Evolutionary conservation across 2,113 vertebrate genomes (phyloP), one percentile per base, ranked within the genome.

Genomic region (Mionectes macconnelli): DNA sequence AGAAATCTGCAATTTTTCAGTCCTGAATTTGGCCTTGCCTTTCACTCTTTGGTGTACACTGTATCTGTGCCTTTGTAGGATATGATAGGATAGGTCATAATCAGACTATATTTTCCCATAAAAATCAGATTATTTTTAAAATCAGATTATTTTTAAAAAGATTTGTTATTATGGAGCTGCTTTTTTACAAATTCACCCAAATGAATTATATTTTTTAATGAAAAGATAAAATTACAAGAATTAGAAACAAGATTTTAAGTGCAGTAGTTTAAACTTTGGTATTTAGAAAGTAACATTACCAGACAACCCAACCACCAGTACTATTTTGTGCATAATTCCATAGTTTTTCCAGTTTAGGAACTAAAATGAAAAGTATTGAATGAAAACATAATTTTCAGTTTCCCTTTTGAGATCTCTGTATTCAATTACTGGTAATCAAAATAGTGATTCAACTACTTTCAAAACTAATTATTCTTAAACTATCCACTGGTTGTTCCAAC

Each of bases 381-480:
- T 57, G 42, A 47, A 74, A 87, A 35, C 0, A 0, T 63, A 77
- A 85, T 79, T 95, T 90, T 28, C 55, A 89, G 23, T 83, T 96
- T 96, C 45, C 39, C 37, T 94, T 78, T 85, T 64, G 35, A 88
- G 91, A 74, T 77, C 15, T 77, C 85, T 59, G 11, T 85, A 53
- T 89, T 93, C 56, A 93, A 74, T 93, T 94, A 89, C 60, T 95
- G 40, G 52, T 68, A 93, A 90, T 82, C 89, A 94, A 95, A 95
- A 96, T 81, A 94, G 39, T 89, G 45, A 97, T 91, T 94, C 76
- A 90, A 73, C 45, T 37, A 90, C 44, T 86, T 94, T 95, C 68
- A 90, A 73, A 96, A 67, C 59, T 91, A 96, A 95, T 95, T 96
- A 93, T 95, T 94, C 69, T 60, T 87, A 89, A 95, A 95, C 89